Evolutionary conservation across 2,113 vertebrate species (phyloP).

Genomic region (Rutilus rutilus): DNA sequence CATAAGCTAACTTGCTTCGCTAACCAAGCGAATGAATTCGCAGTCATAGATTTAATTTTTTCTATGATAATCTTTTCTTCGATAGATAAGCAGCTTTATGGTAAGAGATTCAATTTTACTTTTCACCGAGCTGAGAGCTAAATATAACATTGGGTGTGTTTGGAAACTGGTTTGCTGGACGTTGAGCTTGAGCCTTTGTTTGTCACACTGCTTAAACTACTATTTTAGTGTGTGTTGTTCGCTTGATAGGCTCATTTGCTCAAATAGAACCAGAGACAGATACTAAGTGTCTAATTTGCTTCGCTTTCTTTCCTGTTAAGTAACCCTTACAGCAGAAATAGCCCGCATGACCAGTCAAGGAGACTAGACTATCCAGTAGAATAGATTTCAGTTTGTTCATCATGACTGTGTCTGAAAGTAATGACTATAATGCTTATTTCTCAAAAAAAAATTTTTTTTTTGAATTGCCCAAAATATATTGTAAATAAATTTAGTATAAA

Average conservation of each 20-base stretch:
- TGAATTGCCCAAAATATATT: background rate
- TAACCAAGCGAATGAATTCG: constrained; percentile 7
- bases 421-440: background rate
- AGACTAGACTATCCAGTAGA: background rate
- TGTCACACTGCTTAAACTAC: background rate
- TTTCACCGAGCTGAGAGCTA: background rate
- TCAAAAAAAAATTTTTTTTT: background rate
- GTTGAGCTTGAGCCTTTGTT: background rate
- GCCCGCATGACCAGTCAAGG: background rate
- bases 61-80: constrained; percentile 41
- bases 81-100: constrained; percentile 58
- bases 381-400: background rate
- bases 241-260: background rate
- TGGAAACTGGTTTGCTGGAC: background rate
- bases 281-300: background rate
- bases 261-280: background rate
- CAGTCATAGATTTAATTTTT: constrained; percentile 9
- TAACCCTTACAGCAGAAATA: background rate
- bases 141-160: constrained; percentile 29
- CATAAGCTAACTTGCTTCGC: constrained; percentile 31
- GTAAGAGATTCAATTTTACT: constrained; percentile 53
- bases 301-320: background rate
- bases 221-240: background rate
- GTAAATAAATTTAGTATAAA: background rate
- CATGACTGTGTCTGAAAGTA: background rate